Evolutionary conservation across 2,797 vertebrate species (phyloP), one percentile per base, ranked within the genome.

Genomic region (Diceros bicornis): DNA sequence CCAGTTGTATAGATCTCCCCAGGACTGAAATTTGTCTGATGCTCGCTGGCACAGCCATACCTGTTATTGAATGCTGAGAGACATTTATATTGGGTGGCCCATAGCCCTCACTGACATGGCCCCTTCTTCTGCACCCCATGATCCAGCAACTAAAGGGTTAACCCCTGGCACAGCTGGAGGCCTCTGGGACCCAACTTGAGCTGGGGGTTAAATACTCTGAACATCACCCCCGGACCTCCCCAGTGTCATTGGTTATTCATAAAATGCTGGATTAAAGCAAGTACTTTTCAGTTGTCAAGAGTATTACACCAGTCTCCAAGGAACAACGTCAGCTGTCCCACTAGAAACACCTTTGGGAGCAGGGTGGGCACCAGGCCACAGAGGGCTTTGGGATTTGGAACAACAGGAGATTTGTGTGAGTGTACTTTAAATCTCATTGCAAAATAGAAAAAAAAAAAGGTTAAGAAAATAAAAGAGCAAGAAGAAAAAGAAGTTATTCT

Each of bases 201-300:
- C 52, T 91, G 17, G 29, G 27, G 44, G 68, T 79, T 95, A 97
- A 88, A n/a, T 91, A 94, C 79, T 83, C 82, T 83, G 74, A 86
- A 34, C 44, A 34, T 59, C 21, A 59, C 5, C 61, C 52, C 21
- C 29, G 21, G 66, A 89, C 77, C 7, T 59, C 52, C 91, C 25
- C 27, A 41, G 4, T 61, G 37, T 52, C 13, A 21, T 18, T 91
- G 74, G 37, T 52, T 71, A n/a, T 83, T 47, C 25, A 59, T 83
- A 20, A 95, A 95, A 64, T 77, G 34, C 78, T 95, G 75, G 13
- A 71, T 86, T 25, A 79, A 79, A 94, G 41, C 74, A 92, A 79
- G 71, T 55, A 21, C 59, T 85, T 88, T 75, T 87, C 6, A 1
- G 21, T 91, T 88, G 50, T 74, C 87, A 81, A 92, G 86, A 87